Evolutionary conservation across 35 echinoderm and acorn worm genomes (phyloP).

Genomic region (Lytechinus variegatus): DNA sequence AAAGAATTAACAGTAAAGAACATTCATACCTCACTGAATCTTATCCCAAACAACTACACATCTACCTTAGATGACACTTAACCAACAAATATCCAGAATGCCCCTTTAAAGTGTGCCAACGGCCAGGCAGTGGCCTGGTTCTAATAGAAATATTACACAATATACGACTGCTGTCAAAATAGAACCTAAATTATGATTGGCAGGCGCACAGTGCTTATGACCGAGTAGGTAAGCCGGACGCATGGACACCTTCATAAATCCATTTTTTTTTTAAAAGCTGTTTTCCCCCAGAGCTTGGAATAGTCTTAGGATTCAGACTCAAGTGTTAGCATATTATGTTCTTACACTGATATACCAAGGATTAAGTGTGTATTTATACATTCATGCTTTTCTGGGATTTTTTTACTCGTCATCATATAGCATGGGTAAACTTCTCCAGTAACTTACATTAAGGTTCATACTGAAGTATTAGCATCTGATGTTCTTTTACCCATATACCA

Average conservation of each 20-base stretch:
- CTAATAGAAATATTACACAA: slow-evolving; percentile 56
- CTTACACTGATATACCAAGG: too few relatives aligned
- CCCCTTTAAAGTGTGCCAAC: neutral
- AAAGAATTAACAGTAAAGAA: too few relatives aligned
- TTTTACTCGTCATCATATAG: too few relatives aligned
- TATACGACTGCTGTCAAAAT: slow-evolving; percentile 45
- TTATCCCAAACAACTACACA: neutral
- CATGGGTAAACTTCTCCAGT: too few relatives aligned
- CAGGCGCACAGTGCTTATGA: slow-evolving; percentile 27
- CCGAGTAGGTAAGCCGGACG: slow-evolving; percentile 10
- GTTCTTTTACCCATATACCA: too few relatives aligned
- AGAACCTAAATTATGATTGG: slow-evolving; percentile 50
- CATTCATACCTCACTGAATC: neutral
- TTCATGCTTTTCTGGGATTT: too few relatives aligned
- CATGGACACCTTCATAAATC: neutral
- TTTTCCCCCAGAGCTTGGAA: neutral
- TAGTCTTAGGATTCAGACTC: neutral
- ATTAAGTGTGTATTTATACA: too few relatives aligned
- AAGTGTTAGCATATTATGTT: too few relatives aligned
- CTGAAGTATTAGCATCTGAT: too few relatives aligned
- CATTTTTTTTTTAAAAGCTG: neutral
- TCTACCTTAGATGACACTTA: neutral
- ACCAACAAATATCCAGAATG: neutral
- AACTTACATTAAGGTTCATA: too few relatives aligned
- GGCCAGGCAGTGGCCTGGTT: neutral